phyloP scores from a whole-genome alignment of 2,888 invertebrate genomes.

The Zygaena filipendulae region DNA sequence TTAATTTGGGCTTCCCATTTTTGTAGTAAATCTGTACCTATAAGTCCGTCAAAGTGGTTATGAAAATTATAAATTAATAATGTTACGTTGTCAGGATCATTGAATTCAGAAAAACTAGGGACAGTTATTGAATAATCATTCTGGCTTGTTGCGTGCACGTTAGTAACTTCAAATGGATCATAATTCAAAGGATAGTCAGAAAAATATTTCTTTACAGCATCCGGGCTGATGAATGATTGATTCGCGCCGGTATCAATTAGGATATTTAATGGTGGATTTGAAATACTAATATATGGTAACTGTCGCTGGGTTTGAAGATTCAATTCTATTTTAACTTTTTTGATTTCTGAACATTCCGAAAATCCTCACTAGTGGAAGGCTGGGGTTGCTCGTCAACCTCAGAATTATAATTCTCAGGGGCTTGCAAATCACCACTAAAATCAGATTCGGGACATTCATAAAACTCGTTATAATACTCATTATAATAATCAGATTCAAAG shows the following conservation, averaged over 20 bases:
- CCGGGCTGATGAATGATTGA: too few species aligned
- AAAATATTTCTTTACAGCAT: too few species aligned
- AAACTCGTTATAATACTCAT: not conserved
- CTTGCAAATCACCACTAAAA: not conserved
- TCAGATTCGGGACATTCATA: not conserved
- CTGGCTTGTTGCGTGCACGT: constrained; percentile 16
- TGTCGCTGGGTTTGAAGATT: constrained; percentile 13
- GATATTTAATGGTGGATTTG: constrained; percentile 12
- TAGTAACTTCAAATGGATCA: too few species aligned
- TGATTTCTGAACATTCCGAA: not conserved
- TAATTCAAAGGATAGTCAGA: too few species aligned
- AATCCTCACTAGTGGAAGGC: constrained; percentile 6
- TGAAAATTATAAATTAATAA: constrained; percentile 11
- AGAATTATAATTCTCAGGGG: too few species aligned
- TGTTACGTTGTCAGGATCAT: constrained; percentile 4
- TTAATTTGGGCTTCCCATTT: constrained; percentile 17
- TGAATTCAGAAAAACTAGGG: constrained; percentile 17
- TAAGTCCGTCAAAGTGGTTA: too few species aligned
- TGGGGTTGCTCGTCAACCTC: too few species aligned
- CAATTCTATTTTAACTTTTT: constrained; percentile 12
- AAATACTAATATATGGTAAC: constrained; percentile 12
- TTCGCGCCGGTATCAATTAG: constrained; percentile 13
- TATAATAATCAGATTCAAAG: constrained; percentile 2
- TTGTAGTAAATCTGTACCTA: constrained; percentile 16
- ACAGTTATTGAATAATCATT: constrained; percentile 20